Evolutionary conservation across 2,888 invertebrate genomes (phyloP), one percentile per base, ranked within the genome.

Genomic region (Nomada fabriciana): DNA sequence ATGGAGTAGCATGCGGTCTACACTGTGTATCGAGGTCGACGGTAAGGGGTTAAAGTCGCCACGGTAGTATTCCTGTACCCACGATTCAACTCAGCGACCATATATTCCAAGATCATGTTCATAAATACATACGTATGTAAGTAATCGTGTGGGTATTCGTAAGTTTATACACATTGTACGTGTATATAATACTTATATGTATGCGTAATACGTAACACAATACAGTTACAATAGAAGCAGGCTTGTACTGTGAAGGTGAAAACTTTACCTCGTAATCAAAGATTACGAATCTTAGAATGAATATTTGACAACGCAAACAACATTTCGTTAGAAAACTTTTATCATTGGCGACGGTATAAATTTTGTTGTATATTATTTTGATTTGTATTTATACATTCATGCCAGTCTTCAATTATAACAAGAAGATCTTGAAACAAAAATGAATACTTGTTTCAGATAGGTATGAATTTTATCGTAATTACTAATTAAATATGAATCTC

Each of bases 31-130:
- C 11, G 67, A 50, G 82, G 67, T 70, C 82, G 71, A 82, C 71
- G 59, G 75, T 82, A 81, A 76, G 61, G 67, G 82, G 82, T 71
- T 82, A 76, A 82, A 82, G 70, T 81, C 82, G 61, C 81, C 70
- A 71, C 68, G 59, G 57, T 53, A 50, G 82, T 68, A 63, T 59
- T 75, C 55, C 79, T 59, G 63, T 64, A 47, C 53, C 55, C 63
- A 53, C 52, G 63, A 76, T 82, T 63, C 82, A 59, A 82, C 81
- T 52, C 47, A 43, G 29, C n/a, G 64, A 63, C 43, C 82, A 13
- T 75, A 57, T 80, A 80, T 73, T 36, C 42, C 50, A 63, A 67
- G 80, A 67, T 68, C 57, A 25, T n/a, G 15, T 63, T 23, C 68
- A 59, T 64, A 73, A 68, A 47, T 80, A 67, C 23, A 43, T 80